Evolutionary conservation across 2,797 vertebrate species (phyloP), one percentile per base, ranked within the genome.

Genomic region (Chaetodon trifasciatus): DNA sequence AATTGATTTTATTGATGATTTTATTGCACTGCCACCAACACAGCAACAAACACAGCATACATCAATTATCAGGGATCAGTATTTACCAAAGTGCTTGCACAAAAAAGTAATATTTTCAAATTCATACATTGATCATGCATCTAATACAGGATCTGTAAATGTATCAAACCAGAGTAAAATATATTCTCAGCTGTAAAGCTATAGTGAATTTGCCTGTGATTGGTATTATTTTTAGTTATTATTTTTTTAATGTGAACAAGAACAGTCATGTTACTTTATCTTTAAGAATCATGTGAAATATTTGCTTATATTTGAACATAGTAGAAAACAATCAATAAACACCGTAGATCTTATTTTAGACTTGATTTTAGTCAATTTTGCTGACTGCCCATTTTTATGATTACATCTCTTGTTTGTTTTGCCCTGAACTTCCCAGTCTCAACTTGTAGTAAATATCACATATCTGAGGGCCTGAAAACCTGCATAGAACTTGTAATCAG

Each of bases 401-500:
- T 32, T 32, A 32, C 3, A 32, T 32, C 28, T 32, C 28, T 32
- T 32, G 3, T 32, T 32, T 32, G 28, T 32, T 32, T 32, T 32
- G 28, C 28, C 28, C 28, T 4, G 28, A 32, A 32, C 28, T 32
- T 32, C 28, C 28, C 28, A 32, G 28, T 32, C 28, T 32, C 28
- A 32, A 32, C 28, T 32, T 32, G 28, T 32, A 4, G 28, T 32
- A 32, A 32, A 32, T 32, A 32, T 32, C 28, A 32, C 28, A 32
- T 32, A 32, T 32, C 28, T 32, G 28, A 32, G 2, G 28, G 28
- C 28, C 28, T 32, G 2, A 32, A 4, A 32, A 32, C 28, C 28
- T 32, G 28, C 4, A 0, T 4, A 68, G 6, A 8, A 56, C 16
- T 1, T 24, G 2, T 65, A 10, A 76, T 96, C 86, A 96, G n/a